Evolutionary conservation across 2,888 invertebrate genomes (phyloP).

Genomic region (Sphinx pinastri): DNA sequence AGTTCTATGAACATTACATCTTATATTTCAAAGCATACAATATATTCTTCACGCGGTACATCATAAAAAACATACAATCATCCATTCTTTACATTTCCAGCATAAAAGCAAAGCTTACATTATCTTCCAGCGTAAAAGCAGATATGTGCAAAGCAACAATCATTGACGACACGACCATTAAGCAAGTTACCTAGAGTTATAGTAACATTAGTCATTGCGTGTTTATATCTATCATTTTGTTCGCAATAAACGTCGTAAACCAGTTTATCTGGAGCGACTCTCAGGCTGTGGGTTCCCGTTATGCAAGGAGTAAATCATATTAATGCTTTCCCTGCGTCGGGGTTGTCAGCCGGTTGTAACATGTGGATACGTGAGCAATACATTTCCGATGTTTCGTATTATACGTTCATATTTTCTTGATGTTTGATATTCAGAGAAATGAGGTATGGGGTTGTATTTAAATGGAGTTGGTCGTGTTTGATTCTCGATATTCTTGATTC

Average conservation of each 20-base stretch:
- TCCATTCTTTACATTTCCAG: neutral
- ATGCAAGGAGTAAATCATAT: constrained; percentile 59
- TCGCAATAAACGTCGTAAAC: constrained; percentile 33
- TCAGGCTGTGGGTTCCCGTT: constrained; percentile 44
- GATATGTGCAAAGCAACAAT: neutral
- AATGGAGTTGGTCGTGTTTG: neutral
- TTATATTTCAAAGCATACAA: neutral
- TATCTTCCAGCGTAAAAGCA: neutral
- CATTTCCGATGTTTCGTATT: constrained; percentile 27
- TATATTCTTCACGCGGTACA: neutral
- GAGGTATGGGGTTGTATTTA: neutral
- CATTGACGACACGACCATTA: constrained; percentile 1
- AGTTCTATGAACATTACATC: neutral
- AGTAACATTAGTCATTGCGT: constrained; percentile 11
- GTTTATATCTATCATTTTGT: constrained; percentile 9
- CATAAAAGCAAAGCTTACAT: neutral
- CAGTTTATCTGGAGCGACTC: constrained; percentile 43
- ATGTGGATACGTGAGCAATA: constrained; percentile 38
- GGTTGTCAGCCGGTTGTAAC: constrained; percentile 45
- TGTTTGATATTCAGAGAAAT: neutral
- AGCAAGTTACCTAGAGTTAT: constrained; percentile 2
- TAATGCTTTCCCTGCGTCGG: constrained; percentile 53
- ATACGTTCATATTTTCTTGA: neutral
- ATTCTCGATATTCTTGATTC: too few species aligned
- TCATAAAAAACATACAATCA: neutral